Evolutionary conservation across 1,140 invertebrate genomes (phyloP).

Genomic region (Pogonomyrmex barbatus): DNA sequence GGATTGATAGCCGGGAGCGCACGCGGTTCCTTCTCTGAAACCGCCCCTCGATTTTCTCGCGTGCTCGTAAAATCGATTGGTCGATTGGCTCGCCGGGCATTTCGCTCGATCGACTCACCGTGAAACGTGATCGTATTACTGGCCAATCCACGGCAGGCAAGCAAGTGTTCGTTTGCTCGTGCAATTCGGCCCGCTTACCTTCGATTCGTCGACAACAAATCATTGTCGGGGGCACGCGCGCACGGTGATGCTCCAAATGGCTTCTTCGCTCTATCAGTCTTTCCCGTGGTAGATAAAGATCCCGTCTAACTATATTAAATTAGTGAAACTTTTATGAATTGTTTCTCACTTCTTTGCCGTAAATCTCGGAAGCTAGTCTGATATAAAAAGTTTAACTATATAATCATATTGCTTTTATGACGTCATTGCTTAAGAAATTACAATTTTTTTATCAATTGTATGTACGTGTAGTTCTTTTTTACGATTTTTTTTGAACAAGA

Average conservation of each 20-base stretch:
- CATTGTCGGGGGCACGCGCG: slow-evolving; percentile 23
- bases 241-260: slow-evolving; percentile 14
- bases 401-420: not conserved
- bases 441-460: slow-evolving; percentile 5
- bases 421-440: not conserved
- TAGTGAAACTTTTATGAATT: not conserved
- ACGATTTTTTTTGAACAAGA: not conserved
- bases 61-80: slow-evolving; percentile 55
- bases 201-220: slow-evolving; percentile 58
- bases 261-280: slow-evolving; percentile 6
- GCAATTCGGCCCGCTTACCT: slow-evolving; percentile 23
- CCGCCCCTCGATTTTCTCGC: slow-evolving; percentile 60
- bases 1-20: not conserved
- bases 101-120: slow-evolving; percentile 40
- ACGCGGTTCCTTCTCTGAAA: not conserved
- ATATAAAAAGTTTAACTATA: not conserved
- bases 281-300: not conserved
- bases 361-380: not conserved
- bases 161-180: slow-evolving; percentile 47
- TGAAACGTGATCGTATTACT: slow-evolving; percentile 57
- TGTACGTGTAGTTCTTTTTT: not conserved
- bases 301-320: not conserved
- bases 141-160: slow-evolving; percentile 56
- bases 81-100: slow-evolving; percentile 43
- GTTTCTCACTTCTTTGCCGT: not conserved